Base-by-base conservation (phyloP, 92 coral and sea anemone species). In the Galaxea fascicularis region DNA sequence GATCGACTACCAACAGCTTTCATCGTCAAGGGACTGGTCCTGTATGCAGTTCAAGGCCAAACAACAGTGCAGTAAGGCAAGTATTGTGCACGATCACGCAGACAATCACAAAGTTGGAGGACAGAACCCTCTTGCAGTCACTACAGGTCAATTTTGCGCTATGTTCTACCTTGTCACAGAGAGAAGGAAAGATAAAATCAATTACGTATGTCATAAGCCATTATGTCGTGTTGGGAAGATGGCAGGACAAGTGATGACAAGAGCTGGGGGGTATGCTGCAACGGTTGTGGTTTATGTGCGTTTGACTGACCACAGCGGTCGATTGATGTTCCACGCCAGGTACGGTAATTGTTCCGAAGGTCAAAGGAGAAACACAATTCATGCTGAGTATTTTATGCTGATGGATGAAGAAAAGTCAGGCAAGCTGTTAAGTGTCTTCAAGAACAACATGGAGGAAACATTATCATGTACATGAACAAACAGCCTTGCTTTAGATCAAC, bases 401-500 rank as follows among this genome's bases (percentile, higher is more conserved):
- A 57, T 70, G 77, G 85, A 82, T 26, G 60, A 44, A 7, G 86
- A 82, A n/a, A n/a, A 39, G 70, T 82, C 20, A 58, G 58, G 41
- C n/a, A 57, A 31, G 74, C 74, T 54, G 66, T 79, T 22, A 31
- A 28, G 20, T 4, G 49, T 28, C 65, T 79, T 12, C 65, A 57
- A 1, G 60, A 71, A 57, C 46, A 82, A 27, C 25, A 20, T 17
- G 86, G 86, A 8, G 86, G 86, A 14, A 69, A 41, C 1, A 71
- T 82, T 17, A 27, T 0, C 10, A 24, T 82, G 26, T 82, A 10
- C 59, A 82, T 82, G 86, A 82, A 82, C 60, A 82, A 81, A 41
- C 78, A 71, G 47, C 86, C 85, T 25, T 82, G 86, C 78, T 82
- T 52, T 26, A 69, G 68, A 11, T 82, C 86, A 56, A 82, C 86